Base-by-base conservation (phyloP, 2,113 vertebrate species). In the Istiophorus platypterus region DNA sequence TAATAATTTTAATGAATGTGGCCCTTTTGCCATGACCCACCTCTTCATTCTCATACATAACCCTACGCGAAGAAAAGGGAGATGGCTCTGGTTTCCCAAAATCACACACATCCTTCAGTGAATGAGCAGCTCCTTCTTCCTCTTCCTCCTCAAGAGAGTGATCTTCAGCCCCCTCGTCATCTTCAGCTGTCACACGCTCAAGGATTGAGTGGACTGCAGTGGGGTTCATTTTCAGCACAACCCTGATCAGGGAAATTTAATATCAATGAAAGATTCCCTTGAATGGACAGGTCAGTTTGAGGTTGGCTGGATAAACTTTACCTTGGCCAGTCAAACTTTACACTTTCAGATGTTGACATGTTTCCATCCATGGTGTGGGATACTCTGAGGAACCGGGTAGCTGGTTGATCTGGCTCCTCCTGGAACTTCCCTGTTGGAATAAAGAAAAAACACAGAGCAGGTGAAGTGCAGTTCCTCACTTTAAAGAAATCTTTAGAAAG, bases 41-140 rank as follows among this genome's bases (percentile, higher is more conserved):
- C 97, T 99, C 97, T 86, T 99, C 98, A 78, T 98, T 99, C 88
- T 99, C 98, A 93, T 99, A 99, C 98, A 99, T 99, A 27, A 99
- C 98, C 87, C 97, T 95, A 14, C 98, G 96, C 54, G 98, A 99
- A 18, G 98, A 99, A 92, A 99, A 99, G 24, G 98, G 98, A 0
- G 98, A 99, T 0, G 98, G 98, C 27, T 98, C 96, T 52, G 97
- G 96, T 91, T 97, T 97, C 86, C 97, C 96, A 85, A 99, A 96
- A 86, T 99, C 98, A 88, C 98, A 99, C 31, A 99, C 97, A 54
- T 99, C 98, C 82, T 99, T 99, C 76, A 99, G 91, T 51, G 98
- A 99, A 82, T 99, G 98, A 57, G 97, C 95, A 0, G 95, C 96
- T 41, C 98, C 98, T 76, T 98, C 98, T 82, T 99, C 98, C 66